A percentile compares a stretch with the other conserved stretches of the same genome.
Evolutionary conservation across 2,888 invertebrate genomes (phyloP).

Genomic region (Rhimphoctona megacephalus): DNA sequence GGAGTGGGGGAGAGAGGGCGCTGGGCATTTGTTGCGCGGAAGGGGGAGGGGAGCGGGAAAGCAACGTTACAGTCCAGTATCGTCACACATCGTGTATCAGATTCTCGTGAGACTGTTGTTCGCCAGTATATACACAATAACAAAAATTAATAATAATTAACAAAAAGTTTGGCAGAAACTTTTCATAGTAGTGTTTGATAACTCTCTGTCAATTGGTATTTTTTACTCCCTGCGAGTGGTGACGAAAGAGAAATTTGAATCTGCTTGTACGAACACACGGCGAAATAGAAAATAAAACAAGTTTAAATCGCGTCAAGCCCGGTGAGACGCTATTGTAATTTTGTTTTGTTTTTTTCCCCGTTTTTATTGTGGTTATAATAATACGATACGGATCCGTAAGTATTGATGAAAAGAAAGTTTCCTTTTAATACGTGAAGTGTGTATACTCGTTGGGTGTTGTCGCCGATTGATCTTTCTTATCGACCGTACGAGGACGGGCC

Average conservation of each 20-base stretch:
- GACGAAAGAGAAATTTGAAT: not conserved
- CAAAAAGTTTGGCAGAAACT: not conserved
- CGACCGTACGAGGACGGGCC: conserved; percentile 41
- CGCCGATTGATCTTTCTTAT: conserved; percentile 30
- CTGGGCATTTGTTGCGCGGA: not conserved
- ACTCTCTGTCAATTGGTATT: not conserved
- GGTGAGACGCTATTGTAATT: conserved; percentile 31
- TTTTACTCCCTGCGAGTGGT: not conserved
- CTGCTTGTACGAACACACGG: not conserved
- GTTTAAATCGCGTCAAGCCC: conserved; percentile 19
- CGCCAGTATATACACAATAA: conserved; percentile 46
- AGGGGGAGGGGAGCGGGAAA: conserved; percentile 49
- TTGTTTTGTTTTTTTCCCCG: not conserved
- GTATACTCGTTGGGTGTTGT: conserved; percentile 36
- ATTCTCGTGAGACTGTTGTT: conserved; percentile 62
- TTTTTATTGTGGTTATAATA: not conserved
- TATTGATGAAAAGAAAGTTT: not conserved
- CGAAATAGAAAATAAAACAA: not conserved
- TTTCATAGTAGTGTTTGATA: conserved; percentile 1
- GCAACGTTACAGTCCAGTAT: conserved; percentile 52
- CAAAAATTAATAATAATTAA: not conserved
- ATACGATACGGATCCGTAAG: not conserved
- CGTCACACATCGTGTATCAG: conserved; percentile 64
- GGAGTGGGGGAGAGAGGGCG: conserved; percentile 31
- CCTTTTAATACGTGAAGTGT: not conserved